These are phyloP conservation scores for Sussaba pulchella DNA, from an alignment of 2,888 invertebrate species.

Conservation along the genomic window DNA sequence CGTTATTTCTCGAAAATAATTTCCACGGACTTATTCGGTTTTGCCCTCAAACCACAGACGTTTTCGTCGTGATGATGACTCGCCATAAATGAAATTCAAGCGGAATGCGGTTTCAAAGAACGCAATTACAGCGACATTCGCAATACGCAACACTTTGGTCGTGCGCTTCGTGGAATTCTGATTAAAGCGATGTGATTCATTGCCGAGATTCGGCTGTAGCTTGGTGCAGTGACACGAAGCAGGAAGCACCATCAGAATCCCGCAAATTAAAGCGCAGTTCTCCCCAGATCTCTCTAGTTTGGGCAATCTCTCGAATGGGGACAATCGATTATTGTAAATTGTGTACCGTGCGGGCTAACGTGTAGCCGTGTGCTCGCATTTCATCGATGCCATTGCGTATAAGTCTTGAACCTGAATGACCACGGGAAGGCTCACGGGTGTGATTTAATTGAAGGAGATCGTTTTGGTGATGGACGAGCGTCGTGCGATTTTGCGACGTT, in stretches of 20 bases:
- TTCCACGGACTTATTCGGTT: no score
- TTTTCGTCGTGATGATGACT: not conserved
- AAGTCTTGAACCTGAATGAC: not conserved
- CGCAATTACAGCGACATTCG: not conserved
- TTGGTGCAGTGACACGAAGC: slow-evolving; percentile 58
- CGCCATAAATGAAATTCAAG: not conserved
- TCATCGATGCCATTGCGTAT: slow-evolving; percentile 46
- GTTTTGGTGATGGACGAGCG: no score
- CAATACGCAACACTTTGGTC: slow-evolving; percentile 41
- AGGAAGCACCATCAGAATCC: slow-evolving; percentile 58
- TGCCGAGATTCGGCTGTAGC: slow-evolving; percentile 54
- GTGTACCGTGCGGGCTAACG: slow-evolving; percentile 28
- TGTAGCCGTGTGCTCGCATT: slow-evolving; percentile 41
- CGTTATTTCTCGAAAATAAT: no score
- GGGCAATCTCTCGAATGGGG: slow-evolving; percentile 2
- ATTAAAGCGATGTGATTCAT: slow-evolving; percentile 64
- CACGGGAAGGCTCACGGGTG: no score
- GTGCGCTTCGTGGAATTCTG: slow-evolving; percentile 57
- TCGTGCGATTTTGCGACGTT: no score
- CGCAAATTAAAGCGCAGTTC: slow-evolving; percentile 63
- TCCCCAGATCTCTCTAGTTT: slow-evolving; percentile 5
- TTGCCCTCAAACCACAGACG: no score
- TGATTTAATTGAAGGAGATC: no score
- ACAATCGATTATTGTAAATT: slow-evolving; percentile 59
- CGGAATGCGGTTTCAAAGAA: not conserved